Evolutionary conservation across 2,797 vertebrate species (phyloP).

Genomic region (Notamacropus eugenii): DNA sequence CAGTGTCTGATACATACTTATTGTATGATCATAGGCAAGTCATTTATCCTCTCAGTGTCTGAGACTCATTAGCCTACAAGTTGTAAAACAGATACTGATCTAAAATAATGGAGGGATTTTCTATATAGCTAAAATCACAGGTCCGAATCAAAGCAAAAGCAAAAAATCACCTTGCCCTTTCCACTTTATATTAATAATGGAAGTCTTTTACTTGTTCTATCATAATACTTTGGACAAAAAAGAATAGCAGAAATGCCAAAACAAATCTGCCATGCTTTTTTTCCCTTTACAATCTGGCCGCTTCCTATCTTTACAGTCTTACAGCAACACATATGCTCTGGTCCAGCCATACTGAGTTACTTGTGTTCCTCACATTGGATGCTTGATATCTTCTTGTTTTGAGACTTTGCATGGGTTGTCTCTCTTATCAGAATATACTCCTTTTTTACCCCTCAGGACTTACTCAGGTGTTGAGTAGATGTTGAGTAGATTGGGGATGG

Average conservation of each 20-base stretch:
- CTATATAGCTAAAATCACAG: background rate
- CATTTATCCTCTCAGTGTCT: background rate
- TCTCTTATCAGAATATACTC: background rate
- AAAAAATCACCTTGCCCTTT: background rate
- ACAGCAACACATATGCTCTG: background rate
- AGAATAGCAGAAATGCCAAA: background rate
- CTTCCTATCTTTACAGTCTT: background rate
- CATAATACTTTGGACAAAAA: background rate
- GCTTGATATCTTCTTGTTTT: background rate
- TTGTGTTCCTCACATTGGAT: background rate
- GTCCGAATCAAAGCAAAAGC: background rate
- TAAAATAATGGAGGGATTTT: background rate
- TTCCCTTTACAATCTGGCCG: background rate
- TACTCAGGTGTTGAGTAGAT: background rate
- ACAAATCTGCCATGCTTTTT: background rate
- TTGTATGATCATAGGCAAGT: background rate
- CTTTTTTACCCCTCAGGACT: background rate
- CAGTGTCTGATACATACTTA: background rate
- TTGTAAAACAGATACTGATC: background rate
- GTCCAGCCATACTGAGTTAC: background rate
- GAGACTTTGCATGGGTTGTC: background rate
- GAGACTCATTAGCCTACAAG: background rate
- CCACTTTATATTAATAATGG: background rate
- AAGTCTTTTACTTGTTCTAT: background rate
- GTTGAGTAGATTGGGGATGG: background rate